These are phyloP conservation scores for Rotaria magnacalcarata DNA, from an alignment of 2,888 invertebrate species.

Conservation along the genomic window DNA sequence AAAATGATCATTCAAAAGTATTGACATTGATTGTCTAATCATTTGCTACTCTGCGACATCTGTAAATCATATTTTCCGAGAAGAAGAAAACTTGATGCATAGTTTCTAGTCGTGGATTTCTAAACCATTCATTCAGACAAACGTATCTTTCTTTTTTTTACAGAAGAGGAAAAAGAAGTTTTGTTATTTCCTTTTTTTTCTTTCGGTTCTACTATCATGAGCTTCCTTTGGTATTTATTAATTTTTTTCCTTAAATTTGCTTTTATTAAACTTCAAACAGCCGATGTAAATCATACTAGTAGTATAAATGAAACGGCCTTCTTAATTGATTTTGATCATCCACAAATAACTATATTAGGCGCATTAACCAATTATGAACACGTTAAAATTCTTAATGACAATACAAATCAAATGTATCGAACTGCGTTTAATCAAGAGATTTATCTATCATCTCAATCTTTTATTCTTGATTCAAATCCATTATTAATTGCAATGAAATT, in stretches of 20 bases:
- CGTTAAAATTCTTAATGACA: background rate
- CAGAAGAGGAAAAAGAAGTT: background rate
- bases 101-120: background rate
- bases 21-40: background rate
- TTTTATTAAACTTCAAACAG: background rate
- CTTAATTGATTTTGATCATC: background rate
- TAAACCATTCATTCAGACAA: background rate
- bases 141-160: background rate
- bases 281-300: background rate
- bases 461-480: slow-evolving; percentile 34
- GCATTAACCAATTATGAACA: slow-evolving; percentile 26
- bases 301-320: background rate
- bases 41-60: background rate
- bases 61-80: background rate
- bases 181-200: background rate
- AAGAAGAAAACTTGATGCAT: background rate
- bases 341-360: background rate
- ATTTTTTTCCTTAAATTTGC: background rate
- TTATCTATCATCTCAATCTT: background rate
- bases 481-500: slow-evolving; percentile 1
- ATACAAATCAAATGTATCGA: background rate
- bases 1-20: background rate
- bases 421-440: background rate
- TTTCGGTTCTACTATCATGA: background rate
- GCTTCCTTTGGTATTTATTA: background rate